Evolutionary conservation across 30 jellyfish, hydroid and myxozoan species (phyloP).

Genomic region (Aurelia coerulea): DNA sequence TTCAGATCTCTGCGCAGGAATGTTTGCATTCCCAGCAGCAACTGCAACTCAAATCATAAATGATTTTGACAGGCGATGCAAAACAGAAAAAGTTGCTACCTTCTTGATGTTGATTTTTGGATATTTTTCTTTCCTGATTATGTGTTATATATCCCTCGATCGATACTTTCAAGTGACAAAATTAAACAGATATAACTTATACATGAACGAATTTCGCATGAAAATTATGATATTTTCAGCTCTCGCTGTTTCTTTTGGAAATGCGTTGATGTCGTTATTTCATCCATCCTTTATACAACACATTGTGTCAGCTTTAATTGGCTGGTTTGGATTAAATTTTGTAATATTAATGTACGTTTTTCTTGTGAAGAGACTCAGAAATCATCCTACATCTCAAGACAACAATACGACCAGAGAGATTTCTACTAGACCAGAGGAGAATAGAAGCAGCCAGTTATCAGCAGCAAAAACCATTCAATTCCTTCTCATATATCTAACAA

Average conservation of each 20-base stretch:
- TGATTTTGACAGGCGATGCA: constrained; percentile 12
- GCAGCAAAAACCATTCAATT: constrained; percentile 61
- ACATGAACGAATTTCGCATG: constrained; percentile 53
- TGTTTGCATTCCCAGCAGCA: constrained; percentile 16
- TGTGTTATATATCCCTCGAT: constrained; percentile 28
- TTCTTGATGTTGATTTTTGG: constrained; percentile 24
- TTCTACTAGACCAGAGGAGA: not conserved
- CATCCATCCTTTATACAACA: constrained; percentile 10
- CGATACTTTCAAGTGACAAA: constrained; percentile 47
- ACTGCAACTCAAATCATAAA: not conserved
- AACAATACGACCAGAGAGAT: not conserved
- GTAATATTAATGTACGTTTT: not conserved
- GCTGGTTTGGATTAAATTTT: not conserved
- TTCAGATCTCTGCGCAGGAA: constrained; percentile 61
- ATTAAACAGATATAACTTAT: constrained; percentile 34
- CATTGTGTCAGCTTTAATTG: not conserved
- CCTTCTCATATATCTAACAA: constrained; percentile 14
- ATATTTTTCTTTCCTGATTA: constrained; percentile 47
- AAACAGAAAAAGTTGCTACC: constrained; percentile 2
- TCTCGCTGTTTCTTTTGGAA: constrained; percentile 10
- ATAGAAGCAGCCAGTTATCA: constrained; percentile 35
- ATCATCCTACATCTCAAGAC: not conserved
- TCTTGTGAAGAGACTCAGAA: not conserved
- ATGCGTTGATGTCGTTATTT: not conserved
- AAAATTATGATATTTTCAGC: constrained; percentile 14